Base-by-base conservation (phyloP, 2,888 invertebrate genomes). In the Ormyrus rosae region DNA sequence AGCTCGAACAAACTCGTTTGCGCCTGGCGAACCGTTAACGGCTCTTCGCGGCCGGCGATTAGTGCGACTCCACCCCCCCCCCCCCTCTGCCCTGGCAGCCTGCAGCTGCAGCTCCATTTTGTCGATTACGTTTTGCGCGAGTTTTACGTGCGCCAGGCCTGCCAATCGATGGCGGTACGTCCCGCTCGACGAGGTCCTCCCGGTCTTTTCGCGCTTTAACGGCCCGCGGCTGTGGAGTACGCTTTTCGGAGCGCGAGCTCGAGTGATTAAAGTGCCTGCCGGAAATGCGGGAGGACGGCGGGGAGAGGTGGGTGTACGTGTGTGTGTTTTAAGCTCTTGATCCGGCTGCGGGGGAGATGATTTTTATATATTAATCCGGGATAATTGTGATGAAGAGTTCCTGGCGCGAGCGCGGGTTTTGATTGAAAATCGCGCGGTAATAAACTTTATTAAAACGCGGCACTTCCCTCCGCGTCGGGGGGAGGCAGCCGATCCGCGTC, bases 1-100 rank as follows among this genome's bases (percentile, higher is more conserved):
- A 81, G 73, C 73, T 74, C 74, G 78, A 78, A 77, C 78, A 74
- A 81, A 81, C 74, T 78, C 73, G 74, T 78, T 81, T 74, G 63
- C 70, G 74, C 73, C 70, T 63, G 72, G 60, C 69, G 74, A 73
- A 70, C 81, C 55, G 78, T 78, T 81, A 81, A 81, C 74, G 53
- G 55, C 63, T 13, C 9, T 55, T n/a, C 58, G 51, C 50, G 50
- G 45, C 70, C 19, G 19, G 19, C 65, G 65, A 70, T 77, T 63
- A 69, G 60, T 10, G 61, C 53, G 8, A 65, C 50, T 34, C 56
- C 55, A 0, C 13, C 13, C 13, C 19, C 19, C 19, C 19, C 19
- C 19, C 19, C 19, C 1, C 19, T 19, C 19, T 19, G 72, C 34
- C 1, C 19, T 19, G 19, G 19, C 19, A 19, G 19, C 19, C 19